Evolutionary conservation across 2,797 vertebrate species (phyloP).

Genomic region (Kryptolebias ocellatus): DNA sequence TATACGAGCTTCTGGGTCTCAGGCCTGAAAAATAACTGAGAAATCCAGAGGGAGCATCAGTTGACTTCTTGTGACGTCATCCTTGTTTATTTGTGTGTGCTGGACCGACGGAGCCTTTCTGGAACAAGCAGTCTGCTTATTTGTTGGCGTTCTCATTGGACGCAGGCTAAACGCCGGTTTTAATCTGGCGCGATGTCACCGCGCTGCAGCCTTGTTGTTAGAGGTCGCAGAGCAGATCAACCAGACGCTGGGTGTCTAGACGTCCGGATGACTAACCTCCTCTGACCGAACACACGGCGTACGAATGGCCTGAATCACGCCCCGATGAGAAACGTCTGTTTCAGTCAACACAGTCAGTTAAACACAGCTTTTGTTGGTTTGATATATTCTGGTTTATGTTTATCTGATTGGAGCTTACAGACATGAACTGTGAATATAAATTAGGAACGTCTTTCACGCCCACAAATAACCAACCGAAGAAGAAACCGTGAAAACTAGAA

Average conservation of each 20-base stretch:
- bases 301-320: background rate
- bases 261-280: conserved; percentile 2
- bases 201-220: conserved; percentile 17
- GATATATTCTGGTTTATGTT: no score
- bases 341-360: background rate
- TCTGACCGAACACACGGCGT: conserved; percentile 25
- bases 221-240: conserved; percentile 6
- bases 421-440: no score
- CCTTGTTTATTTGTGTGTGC: conserved; percentile 14
- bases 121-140: background rate
- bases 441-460: no score
- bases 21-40: conserved; percentile 26
- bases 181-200: background rate
- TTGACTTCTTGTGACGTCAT: conserved; percentile 14
- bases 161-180: background rate
- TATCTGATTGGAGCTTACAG: no score
- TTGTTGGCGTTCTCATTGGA: background rate
- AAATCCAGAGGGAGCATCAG: conserved; percentile 19
- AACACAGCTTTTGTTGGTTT: no score
- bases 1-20: conserved; percentile 21
- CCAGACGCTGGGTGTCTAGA: conserved; percentile 41
- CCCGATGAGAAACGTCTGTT: conserved; percentile 9
- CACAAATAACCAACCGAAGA: no score
- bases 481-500: no score
- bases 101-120: conserved; percentile 3